Conservation (phyloP, 2,888 invertebrate genomes). For the Ommatoiulus sabulosus region DNA sequence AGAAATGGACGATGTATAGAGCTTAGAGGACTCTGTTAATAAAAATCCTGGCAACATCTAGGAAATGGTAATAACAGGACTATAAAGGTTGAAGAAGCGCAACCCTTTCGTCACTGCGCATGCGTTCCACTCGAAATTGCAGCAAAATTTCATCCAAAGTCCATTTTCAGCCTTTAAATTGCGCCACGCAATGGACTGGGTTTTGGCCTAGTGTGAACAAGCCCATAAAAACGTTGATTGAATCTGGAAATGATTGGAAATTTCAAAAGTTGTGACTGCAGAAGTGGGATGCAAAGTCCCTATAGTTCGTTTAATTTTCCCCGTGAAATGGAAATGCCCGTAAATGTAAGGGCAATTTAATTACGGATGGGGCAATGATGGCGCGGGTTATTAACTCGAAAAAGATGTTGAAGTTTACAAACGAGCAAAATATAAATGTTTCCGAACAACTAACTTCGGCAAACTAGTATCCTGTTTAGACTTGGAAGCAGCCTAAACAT, state of each 20-base stretch:
- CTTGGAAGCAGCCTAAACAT: no score
- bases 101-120: no score
- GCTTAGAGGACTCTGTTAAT: background rate
- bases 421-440: no score
- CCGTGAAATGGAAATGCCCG: no score
- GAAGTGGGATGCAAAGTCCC: background rate
- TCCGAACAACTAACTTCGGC: no score
- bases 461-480: no score
- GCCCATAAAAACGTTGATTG: background rate
- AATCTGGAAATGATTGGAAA: constrained; percentile 1
- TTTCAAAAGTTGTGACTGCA: background rate
- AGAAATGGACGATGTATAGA: background rate
- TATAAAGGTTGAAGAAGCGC: background rate
- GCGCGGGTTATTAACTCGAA: no score
- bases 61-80: background rate
- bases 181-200: background rate
- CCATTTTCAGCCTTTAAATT: background rate
- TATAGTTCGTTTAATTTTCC: no score
- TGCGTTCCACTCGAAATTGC: background rate
- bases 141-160: background rate
- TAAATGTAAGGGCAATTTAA: no score
- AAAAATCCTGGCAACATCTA: background rate
- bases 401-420: no score
- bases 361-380: no score
- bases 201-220: background rate